These are phyloP conservation scores for Dolichopus griseipennis DNA, from an alignment of 2,888 invertebrate genomes.

Conservation along the genomic window DNA sequence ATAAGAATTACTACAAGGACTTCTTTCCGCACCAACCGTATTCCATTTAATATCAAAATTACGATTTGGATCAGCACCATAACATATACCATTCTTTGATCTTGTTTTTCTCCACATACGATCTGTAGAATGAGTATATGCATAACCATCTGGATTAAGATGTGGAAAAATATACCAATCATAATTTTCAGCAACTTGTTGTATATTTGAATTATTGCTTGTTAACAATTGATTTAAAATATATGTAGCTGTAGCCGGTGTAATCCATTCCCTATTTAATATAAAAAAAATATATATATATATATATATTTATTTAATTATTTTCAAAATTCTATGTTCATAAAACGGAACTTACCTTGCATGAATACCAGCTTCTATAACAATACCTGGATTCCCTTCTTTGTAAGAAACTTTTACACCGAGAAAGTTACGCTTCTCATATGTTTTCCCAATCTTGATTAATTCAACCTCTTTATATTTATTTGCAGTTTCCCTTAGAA, in stretches of 20 bases:
- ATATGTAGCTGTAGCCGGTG: constrained; percentile 56
- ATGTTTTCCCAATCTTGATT: constrained; percentile 48
- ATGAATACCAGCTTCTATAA: constrained; percentile 58
- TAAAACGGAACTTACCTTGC: constrained; percentile 38
- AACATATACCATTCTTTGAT: constrained; percentile 42
- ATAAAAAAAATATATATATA: too few species aligned
- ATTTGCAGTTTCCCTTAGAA: constrained; percentile 46
- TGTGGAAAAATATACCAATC: constrained; percentile 70
- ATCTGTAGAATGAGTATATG: constrained; percentile 54
- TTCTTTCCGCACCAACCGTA: constrained; percentile 48
- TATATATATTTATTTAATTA: too few species aligned
- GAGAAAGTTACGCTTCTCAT: constrained; percentile 52
- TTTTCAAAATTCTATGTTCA: too few species aligned
- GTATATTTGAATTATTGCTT: constrained; percentile 46
- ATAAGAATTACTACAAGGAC: constrained; percentile 54
- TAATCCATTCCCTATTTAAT: constrained; percentile 59
- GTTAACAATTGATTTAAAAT: constrained; percentile 53
- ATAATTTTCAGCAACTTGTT: constrained; percentile 46
- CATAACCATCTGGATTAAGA: constrained; percentile 69
- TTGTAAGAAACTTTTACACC: constrained; percentile 50
- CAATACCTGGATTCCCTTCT: constrained; percentile 47
- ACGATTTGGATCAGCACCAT: constrained; percentile 67
- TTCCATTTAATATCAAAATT: constrained; percentile 67
- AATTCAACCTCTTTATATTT: constrained; percentile 46
- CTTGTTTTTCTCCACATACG: constrained; percentile 61